These are phyloP conservation scores for Scaptomyza parva DNA, from an alignment of 2,888 invertebrate genomes.

Conservation along the genomic window DNA sequence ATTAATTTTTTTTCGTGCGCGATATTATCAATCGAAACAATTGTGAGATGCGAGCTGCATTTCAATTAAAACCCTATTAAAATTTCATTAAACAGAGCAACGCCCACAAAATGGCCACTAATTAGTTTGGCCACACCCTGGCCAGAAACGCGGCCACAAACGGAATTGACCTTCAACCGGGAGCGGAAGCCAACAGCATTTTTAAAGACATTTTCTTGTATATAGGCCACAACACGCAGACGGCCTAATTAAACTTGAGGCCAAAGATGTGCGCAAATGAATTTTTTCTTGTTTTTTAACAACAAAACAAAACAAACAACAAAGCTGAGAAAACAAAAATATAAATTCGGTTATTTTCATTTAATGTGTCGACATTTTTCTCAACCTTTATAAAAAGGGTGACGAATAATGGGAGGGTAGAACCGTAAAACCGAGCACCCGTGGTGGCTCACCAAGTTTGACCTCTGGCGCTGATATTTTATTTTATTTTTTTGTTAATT, in stretches of 20 bases:
- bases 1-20: neutral
- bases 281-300: slow-evolving; percentile 18
- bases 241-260: slow-evolving; percentile 68
- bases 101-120: slow-evolving; percentile 72
- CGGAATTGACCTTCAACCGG: slow-evolving; percentile 57
- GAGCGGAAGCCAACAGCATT: slow-evolving; percentile 36
- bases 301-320: neutral
- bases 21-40: slow-evolving; percentile 3
- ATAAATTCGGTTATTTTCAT: slow-evolving; percentile 42
- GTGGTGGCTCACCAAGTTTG: slow-evolving; percentile 25
- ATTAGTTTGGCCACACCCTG: slow-evolving; percentile 64
- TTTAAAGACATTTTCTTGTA: slow-evolving; percentile 43
- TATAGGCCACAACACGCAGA: slow-evolving; percentile 53
- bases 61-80: slow-evolving; percentile 73
- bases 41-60: slow-evolving; percentile 25
- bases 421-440: neutral
- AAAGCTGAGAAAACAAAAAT: neutral
- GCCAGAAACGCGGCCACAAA: slow-evolving; percentile 11
- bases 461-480: slow-evolving; percentile 50
- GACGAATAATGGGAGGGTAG: neutral
- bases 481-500: slow-evolving; percentile 57
- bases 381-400: slow-evolving; percentile 52
- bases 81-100: slow-evolving; percentile 68
- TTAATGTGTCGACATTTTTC: slow-evolving; percentile 72
- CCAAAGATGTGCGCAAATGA: slow-evolving; percentile 42